Evolutionary conservation across 2,888 invertebrate species (phyloP).

Genomic region (Altica lythri): DNA sequence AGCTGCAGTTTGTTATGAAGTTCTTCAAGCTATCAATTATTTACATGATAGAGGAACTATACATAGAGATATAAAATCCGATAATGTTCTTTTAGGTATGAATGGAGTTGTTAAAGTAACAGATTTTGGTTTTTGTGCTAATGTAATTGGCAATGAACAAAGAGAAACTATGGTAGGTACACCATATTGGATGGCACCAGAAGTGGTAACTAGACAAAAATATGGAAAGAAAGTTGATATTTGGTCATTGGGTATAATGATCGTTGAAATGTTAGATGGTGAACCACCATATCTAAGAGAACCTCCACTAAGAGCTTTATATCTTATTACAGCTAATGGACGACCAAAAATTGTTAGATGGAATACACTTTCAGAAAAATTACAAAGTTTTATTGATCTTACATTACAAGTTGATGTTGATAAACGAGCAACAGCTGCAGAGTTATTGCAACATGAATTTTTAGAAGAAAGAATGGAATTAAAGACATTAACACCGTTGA

Average conservation of each 20-base stretch:
- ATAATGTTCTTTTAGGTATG: slow-evolving; percentile 90
- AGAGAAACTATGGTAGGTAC: slow-evolving; percentile 95
- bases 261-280: slow-evolving; percentile 96
- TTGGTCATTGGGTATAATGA: slow-evolving; percentile 98
- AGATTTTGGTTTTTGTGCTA: slow-evolving; percentile 98
- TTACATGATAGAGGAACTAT: slow-evolving; percentile 88
- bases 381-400: slow-evolving; percentile 83
- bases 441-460: slow-evolving; percentile 81
- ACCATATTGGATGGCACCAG: slow-evolving; percentile 98
- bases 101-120: slow-evolving; percentile 90
- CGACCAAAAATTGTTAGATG: slow-evolving; percentile 88
- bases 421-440: slow-evolving; percentile 73
- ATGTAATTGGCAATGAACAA: slow-evolving; percentile 92
- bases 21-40: slow-evolving; percentile 84
- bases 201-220: slow-evolving; percentile 88
- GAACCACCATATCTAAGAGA: slow-evolving; percentile 97
- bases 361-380: slow-evolving; percentile 75
- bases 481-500: slow-evolving; percentile 82
- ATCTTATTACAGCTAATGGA: slow-evolving; percentile 94
- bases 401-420: slow-evolving; percentile 88
- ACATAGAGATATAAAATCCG: slow-evolving; percentile 96
- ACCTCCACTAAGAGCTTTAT: slow-evolving; percentile 88
- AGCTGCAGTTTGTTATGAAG: slow-evolving; percentile 91
- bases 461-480: slow-evolving; percentile 79
- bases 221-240: slow-evolving; percentile 88